Conservation (phyloP, 2,888 invertebrate genomes). For the Eupithecia centaureata region DNA sequence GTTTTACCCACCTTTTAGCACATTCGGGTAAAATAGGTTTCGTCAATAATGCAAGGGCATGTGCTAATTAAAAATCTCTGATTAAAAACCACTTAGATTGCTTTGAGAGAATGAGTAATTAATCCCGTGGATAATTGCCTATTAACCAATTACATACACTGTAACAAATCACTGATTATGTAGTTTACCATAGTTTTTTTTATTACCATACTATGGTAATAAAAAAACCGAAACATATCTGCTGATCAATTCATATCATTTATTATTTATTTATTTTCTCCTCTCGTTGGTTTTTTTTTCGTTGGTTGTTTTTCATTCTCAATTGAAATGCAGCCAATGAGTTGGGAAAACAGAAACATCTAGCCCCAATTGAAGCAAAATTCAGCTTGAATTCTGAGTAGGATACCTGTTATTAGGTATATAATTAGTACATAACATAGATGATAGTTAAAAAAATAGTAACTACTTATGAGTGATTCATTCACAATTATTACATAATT, state of each 20-base stretch:
- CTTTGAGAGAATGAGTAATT: constrained; percentile 17
- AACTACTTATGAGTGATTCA: too few relatives aligned
- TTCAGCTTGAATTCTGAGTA: background rate
- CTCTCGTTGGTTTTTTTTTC: too few relatives aligned
- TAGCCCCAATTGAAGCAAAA: background rate
- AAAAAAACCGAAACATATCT: background rate
- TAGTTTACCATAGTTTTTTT: constrained; percentile 1
- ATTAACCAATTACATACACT: constrained; percentile 27
- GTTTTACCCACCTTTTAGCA: too few relatives aligned
- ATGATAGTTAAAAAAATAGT: background rate
- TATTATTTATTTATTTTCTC: too few relatives aligned
- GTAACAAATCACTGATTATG: constrained; percentile 15
- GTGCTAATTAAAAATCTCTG: constrained; percentile 2
- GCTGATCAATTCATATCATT: background rate
- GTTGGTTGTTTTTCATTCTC: too few relatives aligned
- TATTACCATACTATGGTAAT: background rate
- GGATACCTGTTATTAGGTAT: background rate
- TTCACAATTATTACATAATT: too few relatives aligned
- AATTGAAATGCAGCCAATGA: too few relatives aligned
- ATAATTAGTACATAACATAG: background rate
- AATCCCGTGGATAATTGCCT: constrained; percentile 16
- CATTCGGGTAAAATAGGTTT: background rate
- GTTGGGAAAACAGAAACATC: background rate
- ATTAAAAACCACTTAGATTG: constrained; percentile 9
- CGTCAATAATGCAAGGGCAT: background rate